A percentile compares a stretch with the other conserved stretches of the same genome.
These are phyloP conservation scores for Blennius ocellaris DNA, from an alignment of 2,113 vertebrate genomes.

Conservation along the genomic window DNA sequence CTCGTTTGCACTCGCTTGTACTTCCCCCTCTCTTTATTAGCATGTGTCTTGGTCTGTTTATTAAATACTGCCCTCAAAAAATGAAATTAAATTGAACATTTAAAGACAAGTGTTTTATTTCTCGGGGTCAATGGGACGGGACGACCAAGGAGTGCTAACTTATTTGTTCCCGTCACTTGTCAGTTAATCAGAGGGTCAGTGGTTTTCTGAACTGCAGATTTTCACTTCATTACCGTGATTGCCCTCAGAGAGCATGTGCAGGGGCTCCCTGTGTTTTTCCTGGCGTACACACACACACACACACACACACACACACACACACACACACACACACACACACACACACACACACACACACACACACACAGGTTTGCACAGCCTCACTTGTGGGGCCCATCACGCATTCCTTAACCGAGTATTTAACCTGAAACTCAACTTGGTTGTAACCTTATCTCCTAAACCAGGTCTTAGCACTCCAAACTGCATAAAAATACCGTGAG, in stretches of 20 bases:
- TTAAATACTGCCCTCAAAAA: neutral
- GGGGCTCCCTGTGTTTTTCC: conserved; percentile 51
- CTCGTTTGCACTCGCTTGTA: too few relatives aligned
- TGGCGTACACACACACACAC: conserved; percentile 19
- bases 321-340: conserved; percentile 28
- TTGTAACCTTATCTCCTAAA: too few relatives aligned
- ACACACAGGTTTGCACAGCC: conserved; percentile 20
- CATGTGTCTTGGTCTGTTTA: too few relatives aligned
- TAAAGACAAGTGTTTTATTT: neutral
- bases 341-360: conserved; percentile 45
- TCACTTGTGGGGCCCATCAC: neutral
- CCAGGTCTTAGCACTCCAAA: too few relatives aligned
- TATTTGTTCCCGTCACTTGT: conserved; percentile 60
- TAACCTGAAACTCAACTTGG: too few relatives aligned
- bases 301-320: conserved; percentile 44
- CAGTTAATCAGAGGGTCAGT: conserved; percentile 63
- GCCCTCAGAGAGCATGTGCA: conserved; percentile 50
- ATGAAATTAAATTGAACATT: neutral
- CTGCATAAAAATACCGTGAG: too few relatives aligned
- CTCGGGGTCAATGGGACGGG: neutral
- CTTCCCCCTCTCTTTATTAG: too few relatives aligned
- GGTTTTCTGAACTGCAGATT: conserved; percentile 65
- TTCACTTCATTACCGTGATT: conserved; percentile 72
- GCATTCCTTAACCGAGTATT: too few relatives aligned
- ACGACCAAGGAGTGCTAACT: conserved; percentile 4